phyloP scores from a whole-genome alignment of 2,888 invertebrate species.

The Macrophya alboannulata region DNA sequence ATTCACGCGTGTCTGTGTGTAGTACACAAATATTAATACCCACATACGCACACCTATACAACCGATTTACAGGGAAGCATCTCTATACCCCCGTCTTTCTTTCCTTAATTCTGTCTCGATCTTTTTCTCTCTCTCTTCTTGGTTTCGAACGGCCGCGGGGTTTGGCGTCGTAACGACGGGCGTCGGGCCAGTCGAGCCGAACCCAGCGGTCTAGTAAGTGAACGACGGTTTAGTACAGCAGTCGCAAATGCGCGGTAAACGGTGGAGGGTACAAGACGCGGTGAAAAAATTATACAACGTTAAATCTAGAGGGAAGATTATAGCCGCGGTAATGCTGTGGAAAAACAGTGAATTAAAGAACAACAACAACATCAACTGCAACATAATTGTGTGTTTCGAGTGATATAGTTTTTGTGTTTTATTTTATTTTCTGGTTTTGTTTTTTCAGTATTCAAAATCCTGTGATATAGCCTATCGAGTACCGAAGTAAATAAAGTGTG shows the following conservation, averaged over 20 bases:
- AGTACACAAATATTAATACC: not conserved
- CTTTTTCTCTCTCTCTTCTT: not conserved
- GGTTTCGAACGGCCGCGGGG: not conserved
- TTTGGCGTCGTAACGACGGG: not conserved
- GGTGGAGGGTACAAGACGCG: slow-evolving; percentile 60
- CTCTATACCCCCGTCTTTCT: not conserved
- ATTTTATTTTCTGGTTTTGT: not conserved
- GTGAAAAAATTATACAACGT: not conserved
- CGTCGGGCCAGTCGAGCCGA: slow-evolving; percentile 25
- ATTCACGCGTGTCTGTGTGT: not conserved
- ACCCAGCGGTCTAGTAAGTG: slow-evolving; percentile 14
- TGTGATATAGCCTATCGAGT: not conserved
- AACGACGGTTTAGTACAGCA: not conserved
- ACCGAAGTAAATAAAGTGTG: not conserved
- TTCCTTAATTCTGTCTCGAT: not conserved
- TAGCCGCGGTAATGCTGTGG: not conserved
- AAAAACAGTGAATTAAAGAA: not conserved
- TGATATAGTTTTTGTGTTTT: not conserved
- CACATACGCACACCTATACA: not conserved
- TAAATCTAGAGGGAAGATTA: not conserved
- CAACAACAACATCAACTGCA: not conserved
- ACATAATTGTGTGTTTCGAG: not conserved
- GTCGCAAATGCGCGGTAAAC: slow-evolving; percentile 69
- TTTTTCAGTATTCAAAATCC: not conserved
- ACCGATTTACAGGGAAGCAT: not conserved